Base-by-base conservation (phyloP, 2,888 invertebrate species). In the Coecobrya sp. region DNA sequence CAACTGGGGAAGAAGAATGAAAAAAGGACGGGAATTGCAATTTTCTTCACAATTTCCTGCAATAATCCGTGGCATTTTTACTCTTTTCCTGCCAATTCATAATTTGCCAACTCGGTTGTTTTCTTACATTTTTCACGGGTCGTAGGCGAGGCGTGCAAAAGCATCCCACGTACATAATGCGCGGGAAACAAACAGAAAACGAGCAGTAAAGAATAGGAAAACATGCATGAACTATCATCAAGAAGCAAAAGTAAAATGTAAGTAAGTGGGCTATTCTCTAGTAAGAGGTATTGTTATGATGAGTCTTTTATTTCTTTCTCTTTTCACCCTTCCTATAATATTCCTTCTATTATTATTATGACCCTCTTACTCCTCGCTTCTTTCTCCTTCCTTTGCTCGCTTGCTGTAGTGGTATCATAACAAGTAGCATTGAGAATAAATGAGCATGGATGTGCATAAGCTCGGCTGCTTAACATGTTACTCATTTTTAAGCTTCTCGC, bases 31-130 rank as follows among this genome's bases (percentile, higher is more conserved):
- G 27, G 79, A 91, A 86, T 91, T 79, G 91, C 86, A 91, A 91
- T 91, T 91, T 91, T 91, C 91, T 86, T 86, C 86, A 81, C 86
- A 91, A 91, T 91, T 91, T 91, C 91, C 91, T 86, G 81, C 81
- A 86, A 91, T 86, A 91, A 91, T 91, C 79, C 86, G 65, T 79
- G 86, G 76, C 76, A 89, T 84, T 91, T 91, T 86, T 86, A 91
- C 86, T 79, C 82, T 36, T 68, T 86, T 68, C 91, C 91, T 86
- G 91, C 91, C 86, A 86, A 86, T 91, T 91, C 79, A 86, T 86
- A 91, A 91, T 91, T 91, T 91, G 86, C 90, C 90, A 91, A 86
- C 85, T 82, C 49, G 59, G 65, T 91, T 86, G 76, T 86, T 91
- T 86, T 81, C 86, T 55, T 52, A 45, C 27, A 91, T 86, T 79